Percentiles rank a stretch among this genome's conserved stretches.
Conservation (phyloP, 2,888 invertebrate species). For the Microplitis manilae region DNA sequence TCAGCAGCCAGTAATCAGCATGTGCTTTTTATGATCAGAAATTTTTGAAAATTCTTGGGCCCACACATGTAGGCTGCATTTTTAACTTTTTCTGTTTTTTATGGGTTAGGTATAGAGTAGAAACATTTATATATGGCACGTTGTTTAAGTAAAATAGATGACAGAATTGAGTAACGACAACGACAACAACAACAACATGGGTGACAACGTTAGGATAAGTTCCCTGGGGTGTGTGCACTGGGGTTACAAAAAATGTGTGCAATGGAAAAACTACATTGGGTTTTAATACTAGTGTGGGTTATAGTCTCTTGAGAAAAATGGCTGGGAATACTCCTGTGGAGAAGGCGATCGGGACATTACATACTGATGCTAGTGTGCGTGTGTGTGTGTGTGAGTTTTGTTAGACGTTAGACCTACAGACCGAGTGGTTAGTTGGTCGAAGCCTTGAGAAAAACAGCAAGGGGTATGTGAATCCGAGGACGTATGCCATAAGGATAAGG, state of each 20-base stretch:
- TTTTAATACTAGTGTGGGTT: neutral
- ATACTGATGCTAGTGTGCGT: neutral
- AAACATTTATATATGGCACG: neutral
- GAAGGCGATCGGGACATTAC: constrained; percentile 15
- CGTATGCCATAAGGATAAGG: constrained; percentile 12
- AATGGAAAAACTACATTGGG: neutral
- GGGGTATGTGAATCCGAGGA: constrained; percentile 31
- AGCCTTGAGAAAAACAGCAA: constrained; percentile 44
- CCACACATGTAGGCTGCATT: too few species aligned
- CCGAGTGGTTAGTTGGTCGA: constrained; percentile 25
- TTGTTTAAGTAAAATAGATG: neutral
- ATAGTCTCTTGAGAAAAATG: constrained; percentile 40
- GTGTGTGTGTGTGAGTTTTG: neutral
- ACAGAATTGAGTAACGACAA: neutral
- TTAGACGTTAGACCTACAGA: constrained; percentile 31
- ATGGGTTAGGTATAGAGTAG: neutral
- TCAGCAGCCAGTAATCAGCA: too few species aligned
- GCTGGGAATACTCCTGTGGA: constrained; percentile 23
- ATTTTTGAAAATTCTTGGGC: too few species aligned
- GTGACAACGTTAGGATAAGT: constrained; percentile 37
- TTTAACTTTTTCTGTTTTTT: too few species aligned
- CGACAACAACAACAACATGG: constrained; percentile 31
- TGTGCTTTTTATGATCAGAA: too few species aligned
- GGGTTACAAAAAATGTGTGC: neutral
- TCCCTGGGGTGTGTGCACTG: constrained; percentile 20